A percentile compares a stretch with the other conserved stretches of the same genome.
Evolutionary conservation across 2,888 invertebrate species (phyloP).

Genomic region (Drosophila anomalata): DNA sequence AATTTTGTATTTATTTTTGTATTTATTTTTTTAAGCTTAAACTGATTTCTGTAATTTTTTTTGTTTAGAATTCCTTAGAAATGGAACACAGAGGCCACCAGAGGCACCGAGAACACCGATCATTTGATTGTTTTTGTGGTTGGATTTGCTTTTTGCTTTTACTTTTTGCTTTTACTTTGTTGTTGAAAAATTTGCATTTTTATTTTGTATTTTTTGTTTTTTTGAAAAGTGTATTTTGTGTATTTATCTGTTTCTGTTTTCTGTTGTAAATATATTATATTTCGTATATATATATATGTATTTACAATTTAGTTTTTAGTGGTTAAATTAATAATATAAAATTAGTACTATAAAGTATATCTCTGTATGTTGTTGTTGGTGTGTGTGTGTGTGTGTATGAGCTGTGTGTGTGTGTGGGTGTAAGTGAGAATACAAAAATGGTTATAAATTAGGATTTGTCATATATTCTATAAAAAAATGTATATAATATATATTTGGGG

Average conservation of each 20-base stretch:
- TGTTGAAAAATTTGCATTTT: constrained; percentile 13
- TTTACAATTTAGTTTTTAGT: constrained; percentile 29
- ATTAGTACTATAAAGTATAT: constrained; percentile 21
- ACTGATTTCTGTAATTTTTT: too few relatives aligned
- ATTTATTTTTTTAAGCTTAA: background rate
- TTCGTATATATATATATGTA: constrained; percentile 29
- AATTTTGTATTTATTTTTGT: background rate
- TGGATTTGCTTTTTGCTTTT: constrained; percentile 8
- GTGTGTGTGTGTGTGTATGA: background rate
- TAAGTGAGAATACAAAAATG: constrained; percentile 46
- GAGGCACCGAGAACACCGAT: constrained; percentile 37
- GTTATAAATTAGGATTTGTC: constrained; percentile 30
- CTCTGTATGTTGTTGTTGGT: constrained; percentile 7
- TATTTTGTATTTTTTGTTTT: constrained; percentile 4
- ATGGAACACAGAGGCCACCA: constrained; percentile 44
- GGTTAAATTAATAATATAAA: constrained; percentile 4
- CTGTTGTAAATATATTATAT: constrained; percentile 2
- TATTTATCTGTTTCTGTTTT: constrained; percentile 20
- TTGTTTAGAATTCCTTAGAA: constrained; percentile 22
- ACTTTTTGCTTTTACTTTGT: background rate
- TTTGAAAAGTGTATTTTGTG: constrained; percentile 18
- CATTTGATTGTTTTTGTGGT: constrained; percentile 42
- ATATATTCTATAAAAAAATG: constrained; percentile 6
- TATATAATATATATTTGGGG: constrained; percentile 22
- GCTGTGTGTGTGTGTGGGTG: constrained; percentile 21